These are phyloP conservation scores for Lepidostoma basale DNA, from an alignment of 1,140 invertebrate species.

Conservation along the genomic window DNA sequence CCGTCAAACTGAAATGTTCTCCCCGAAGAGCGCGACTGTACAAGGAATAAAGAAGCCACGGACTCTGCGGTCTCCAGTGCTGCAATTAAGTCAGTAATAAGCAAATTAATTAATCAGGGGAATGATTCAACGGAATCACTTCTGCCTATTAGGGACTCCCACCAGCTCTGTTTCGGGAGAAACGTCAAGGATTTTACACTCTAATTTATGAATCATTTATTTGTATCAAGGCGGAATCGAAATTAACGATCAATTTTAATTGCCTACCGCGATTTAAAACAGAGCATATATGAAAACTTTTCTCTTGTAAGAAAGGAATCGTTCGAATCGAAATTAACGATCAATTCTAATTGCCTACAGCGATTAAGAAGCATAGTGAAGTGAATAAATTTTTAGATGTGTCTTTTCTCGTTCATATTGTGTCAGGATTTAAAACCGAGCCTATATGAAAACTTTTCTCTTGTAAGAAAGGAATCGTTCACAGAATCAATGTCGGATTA, in stretches of 20 bases:
- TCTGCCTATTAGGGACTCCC: constrained; percentile 31
- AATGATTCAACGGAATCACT: constrained; percentile 45
- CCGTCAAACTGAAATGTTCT: too few species aligned
- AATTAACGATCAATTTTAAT: constrained; percentile 16
- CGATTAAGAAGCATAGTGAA: too few species aligned
- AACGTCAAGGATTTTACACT: constrained; percentile 26
- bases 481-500: too few species aligned
- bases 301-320: too few species aligned
- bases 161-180: constrained; percentile 23
- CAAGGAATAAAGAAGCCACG: not conserved
- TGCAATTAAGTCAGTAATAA: constrained; percentile 45
- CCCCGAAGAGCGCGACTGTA: not conserved
- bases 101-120: constrained; percentile 47
- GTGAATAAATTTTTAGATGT: too few species aligned
- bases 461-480: too few species aligned
- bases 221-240: constrained; percentile 32
- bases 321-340: constrained; percentile 23
- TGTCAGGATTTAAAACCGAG: too few species aligned
- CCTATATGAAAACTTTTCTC: too few species aligned
- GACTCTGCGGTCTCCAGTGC: constrained; percentile 38
- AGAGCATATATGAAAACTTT: too few species aligned
- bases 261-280: too few species aligned
- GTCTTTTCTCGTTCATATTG: too few species aligned
- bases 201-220: constrained; percentile 43
- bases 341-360: too few species aligned